Evolutionary conservation across 2,888 invertebrate species (phyloP), one percentile per base, ranked within the genome.

Genomic region (Amphipoea lucens): DNA sequence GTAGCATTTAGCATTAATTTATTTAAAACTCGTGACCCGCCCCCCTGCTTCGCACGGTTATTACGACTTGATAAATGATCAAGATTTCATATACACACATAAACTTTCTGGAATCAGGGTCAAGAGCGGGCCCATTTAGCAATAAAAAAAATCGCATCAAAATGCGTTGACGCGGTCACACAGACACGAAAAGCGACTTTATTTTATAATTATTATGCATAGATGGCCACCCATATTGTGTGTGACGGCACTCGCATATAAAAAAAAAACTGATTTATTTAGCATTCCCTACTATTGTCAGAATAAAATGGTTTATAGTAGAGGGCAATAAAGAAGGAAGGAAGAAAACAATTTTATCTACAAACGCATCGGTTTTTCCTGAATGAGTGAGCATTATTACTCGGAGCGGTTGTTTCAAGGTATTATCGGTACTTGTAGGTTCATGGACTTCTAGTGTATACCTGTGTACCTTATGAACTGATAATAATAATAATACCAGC

Each of bases 291-390:
- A 48, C 66, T 51, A 70, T 54, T 42, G 62, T 70, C 63, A 67
- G 20, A 74, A 51, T 63, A 40, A 73, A 65, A 54, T 68, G 4
- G 74, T 70, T n/a, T 40, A 23, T 29, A 74, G 4, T 42, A 88
- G n/a, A 17, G n/a, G 83, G 83, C 79, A 83, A 74, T 57, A 69
- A 14, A 67, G 42, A 70, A 82, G 82, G 87, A 87, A 88, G 87
- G 75, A 85, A 77, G 72, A 79, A 60, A 71, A 74, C 17, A 23
- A 20, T 62, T 69, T 57, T 75, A 74, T 77, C 68, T 54, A 65
- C 3, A 51, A 54, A 70, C 3, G 23, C 63, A 74, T 84, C 66
- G 67, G 9, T 60, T 81, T 86, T 75, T 85, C 79, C 86, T 82
- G 36, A 62, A 68, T 45, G 74, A 20, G 54, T 14, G 63, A 65